phyloP scores from a whole-genome alignment of 1,140 invertebrate species.

The Dinothrombium tinctorium region DNA sequence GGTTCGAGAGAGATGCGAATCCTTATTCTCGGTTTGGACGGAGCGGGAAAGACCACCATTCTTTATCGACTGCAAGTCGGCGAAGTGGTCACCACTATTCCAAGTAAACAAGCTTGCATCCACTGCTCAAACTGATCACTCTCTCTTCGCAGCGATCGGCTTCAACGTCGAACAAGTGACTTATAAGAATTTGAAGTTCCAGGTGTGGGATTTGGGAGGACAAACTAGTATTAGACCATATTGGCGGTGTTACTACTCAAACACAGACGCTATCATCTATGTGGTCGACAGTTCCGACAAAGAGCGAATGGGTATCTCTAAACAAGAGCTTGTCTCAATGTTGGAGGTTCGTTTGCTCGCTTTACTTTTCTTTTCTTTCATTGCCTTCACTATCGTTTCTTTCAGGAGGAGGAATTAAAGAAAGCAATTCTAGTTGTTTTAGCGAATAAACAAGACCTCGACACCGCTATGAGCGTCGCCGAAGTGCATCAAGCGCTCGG shows the following conservation, averaged over 20 bases:
- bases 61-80: conserved; percentile 91
- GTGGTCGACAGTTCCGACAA: conserved; percentile 79
- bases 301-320: conserved; percentile 95
- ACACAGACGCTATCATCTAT: conserved; percentile 14
- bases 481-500: conserved; percentile 92
- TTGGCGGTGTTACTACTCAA: conserved; percentile 71
- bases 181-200: conserved; percentile 82
- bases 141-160: conserved; percentile 50
- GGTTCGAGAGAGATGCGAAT: conserved; percentile 79
- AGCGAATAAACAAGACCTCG: conserved; percentile 98
- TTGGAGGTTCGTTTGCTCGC: conserved; percentile 7
- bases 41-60: conserved; percentile 95
- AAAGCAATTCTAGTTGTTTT: conserved; percentile 83
- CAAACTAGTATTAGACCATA: conserved; percentile 93
- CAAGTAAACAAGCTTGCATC: conserved; percentile 25
- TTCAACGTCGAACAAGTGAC: conserved; percentile 98
- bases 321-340: conserved; percentile 53
- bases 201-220: conserved; percentile 98
- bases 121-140: conserved; percentile 25
- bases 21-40: conserved; percentile 79
- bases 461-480: conserved; percentile 78
- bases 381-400: neutral
- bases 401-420: conserved; percentile 71
- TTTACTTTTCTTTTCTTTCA: neutral
- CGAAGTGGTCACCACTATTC: conserved; percentile 98